Conservation (phyloP, 2,797 vertebrate species). For the Acanthis flammea region DNA sequence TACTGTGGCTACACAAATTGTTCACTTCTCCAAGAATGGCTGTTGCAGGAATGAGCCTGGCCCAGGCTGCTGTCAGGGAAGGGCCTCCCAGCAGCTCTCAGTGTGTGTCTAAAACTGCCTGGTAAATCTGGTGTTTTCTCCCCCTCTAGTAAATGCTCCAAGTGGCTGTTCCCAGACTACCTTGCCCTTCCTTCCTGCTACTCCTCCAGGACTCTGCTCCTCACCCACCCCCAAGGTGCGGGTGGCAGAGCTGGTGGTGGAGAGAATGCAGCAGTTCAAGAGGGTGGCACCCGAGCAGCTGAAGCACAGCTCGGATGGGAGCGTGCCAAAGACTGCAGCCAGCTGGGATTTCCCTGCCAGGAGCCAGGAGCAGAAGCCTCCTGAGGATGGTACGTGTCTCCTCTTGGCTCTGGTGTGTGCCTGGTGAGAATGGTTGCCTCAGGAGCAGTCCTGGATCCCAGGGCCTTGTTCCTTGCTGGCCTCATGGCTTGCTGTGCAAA, state of each 20-base stretch:
- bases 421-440: not conserved
- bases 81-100: not conserved
- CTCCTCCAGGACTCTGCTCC: not conserved
- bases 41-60: too few species aligned
- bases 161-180: not conserved
- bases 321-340: not conserved
- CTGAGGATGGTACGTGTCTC: slow-evolving; percentile 24
- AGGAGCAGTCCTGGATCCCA: not conserved
- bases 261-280: slow-evolving; percentile 89
- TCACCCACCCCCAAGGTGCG: slow-evolving; percentile 3
- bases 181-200: not conserved
- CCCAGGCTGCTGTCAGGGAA: not conserved
- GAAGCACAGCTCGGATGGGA: not conserved
- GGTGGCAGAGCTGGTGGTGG: slow-evolving; percentile 81
- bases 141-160: not conserved
- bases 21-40: too few species aligned
- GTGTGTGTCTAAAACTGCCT: not conserved
- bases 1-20: too few species aligned
- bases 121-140: not conserved
- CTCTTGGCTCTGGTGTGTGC: not conserved
- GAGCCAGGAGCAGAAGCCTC: slow-evolving; percentile 9
- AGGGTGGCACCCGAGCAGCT: slow-evolving; percentile 80
- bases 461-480: not conserved
- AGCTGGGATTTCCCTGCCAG: not conserved
- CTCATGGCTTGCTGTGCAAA: not conserved